Conservation (phyloP, 2,797 vertebrate species). For the Acropternis orthonyx region DNA sequence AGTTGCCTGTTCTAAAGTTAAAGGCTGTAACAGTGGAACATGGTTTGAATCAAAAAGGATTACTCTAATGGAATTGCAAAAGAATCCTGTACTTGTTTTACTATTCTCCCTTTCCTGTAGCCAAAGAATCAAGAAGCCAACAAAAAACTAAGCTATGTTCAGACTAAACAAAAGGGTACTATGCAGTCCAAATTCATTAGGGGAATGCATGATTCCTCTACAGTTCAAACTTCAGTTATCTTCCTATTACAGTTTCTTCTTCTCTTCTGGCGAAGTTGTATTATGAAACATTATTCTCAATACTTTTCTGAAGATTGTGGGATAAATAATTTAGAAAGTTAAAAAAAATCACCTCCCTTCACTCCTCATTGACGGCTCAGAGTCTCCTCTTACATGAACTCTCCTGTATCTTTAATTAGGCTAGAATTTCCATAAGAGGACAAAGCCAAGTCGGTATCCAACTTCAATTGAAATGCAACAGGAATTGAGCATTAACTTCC, state of each 20-base stretch:
- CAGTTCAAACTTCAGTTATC: neutral
- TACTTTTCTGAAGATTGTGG: neutral
- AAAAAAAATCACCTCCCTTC: neutral
- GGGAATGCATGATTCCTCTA: neutral
- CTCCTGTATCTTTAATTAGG: neutral
- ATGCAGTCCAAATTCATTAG: conserved; percentile 9
- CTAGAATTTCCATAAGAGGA: conserved; percentile 10
- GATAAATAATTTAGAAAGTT: neutral
- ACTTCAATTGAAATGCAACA: conserved; percentile 14
- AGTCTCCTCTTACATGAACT: neutral
- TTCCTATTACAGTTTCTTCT: neutral
- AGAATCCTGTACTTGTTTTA: conserved; percentile 23
- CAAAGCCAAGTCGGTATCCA: neutral
- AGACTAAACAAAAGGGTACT: conserved; percentile 51
- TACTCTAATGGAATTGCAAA: conserved; percentile 6
- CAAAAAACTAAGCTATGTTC: neutral
- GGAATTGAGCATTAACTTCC: neutral
- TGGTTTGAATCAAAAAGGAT: conserved; percentile 16
- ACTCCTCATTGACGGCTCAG: neutral
- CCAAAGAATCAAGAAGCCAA: conserved; percentile 32
- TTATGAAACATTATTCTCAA: neutral
- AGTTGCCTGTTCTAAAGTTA: neutral
- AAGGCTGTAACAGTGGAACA: neutral
- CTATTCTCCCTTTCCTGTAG: conserved; percentile 18
- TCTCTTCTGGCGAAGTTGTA: neutral